Conservation (phyloP, 2,113 vertebrate species). For the Hipposideros armiger region DNA sequence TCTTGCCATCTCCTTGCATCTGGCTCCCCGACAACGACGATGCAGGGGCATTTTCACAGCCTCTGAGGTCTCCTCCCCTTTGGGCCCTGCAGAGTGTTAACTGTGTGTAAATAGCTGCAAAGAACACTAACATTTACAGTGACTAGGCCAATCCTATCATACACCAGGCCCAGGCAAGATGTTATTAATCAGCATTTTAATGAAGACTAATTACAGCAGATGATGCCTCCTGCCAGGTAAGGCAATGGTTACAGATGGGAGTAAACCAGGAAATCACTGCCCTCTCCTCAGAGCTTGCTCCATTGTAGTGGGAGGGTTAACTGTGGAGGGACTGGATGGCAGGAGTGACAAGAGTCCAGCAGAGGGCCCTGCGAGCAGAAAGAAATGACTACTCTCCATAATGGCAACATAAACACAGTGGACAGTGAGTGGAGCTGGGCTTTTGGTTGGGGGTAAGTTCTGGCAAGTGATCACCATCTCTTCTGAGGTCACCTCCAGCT, state of each 20-base stretch:
- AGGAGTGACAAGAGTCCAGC: background rate
- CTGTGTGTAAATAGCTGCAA: constrained; percentile 82
- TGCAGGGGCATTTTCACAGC: background rate
- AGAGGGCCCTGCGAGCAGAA: background rate
- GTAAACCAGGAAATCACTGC: constrained; percentile 85
- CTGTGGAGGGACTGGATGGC: background rate
- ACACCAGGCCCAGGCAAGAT: constrained; percentile 80
- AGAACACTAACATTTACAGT: constrained; percentile 76
- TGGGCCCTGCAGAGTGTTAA: constrained; percentile 66
- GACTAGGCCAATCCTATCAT: constrained; percentile 81
- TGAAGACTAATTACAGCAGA: constrained; percentile 87
- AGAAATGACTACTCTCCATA: background rate
- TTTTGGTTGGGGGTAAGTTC: background rate
- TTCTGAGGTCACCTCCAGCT: background rate
- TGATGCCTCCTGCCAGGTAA: constrained; percentile 88
- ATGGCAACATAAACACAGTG: background rate
- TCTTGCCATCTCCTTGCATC: background rate
- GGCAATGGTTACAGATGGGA: constrained; percentile 86
- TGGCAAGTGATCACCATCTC: background rate
- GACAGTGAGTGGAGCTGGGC: background rate
- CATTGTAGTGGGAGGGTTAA: background rate
- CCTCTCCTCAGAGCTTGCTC: constrained; percentile 66
- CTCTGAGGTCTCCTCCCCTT: background rate
- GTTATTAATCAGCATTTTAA: constrained; percentile 90
- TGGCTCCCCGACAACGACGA: too few species aligned